Conservation (phyloP, 2,888 invertebrate species). For the Zelleria hepariella region DNA sequence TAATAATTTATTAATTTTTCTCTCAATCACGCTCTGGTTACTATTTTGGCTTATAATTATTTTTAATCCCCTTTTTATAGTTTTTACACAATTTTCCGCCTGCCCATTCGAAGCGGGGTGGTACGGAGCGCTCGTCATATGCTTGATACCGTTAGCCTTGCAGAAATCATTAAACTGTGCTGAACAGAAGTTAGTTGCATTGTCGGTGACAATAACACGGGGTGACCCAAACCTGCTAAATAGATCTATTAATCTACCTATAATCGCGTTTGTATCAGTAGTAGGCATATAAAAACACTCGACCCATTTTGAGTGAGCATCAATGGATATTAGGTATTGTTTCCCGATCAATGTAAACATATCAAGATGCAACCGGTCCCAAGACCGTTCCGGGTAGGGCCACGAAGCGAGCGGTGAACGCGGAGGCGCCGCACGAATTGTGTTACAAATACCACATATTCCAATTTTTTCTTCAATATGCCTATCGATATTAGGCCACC, state of each 20-base stretch:
- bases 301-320: constrained; percentile 10
- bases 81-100: no score
- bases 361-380: no score
- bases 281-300: constrained; percentile 12
- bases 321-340: constrained; percentile 11
- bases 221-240: constrained; percentile 11
- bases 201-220: constrained; percentile 13
- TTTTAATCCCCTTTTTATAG: constrained; percentile 14
- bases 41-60: constrained; percentile 2
- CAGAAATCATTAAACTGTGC: constrained; percentile 10
- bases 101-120: no score
- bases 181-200: constrained; percentile 12
- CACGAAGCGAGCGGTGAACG: no score
- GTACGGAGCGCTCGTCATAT: no score
- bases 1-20: constrained; percentile 11
- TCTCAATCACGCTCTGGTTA: neutral
- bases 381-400: no score
- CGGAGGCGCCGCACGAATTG: no score
- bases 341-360: no score
- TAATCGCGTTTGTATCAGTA: constrained; percentile 5
- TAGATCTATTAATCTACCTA: constrained; percentile 9
- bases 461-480: no score
- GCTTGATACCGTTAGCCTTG: constrained; percentile 10
- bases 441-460: no score
- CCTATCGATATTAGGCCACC: no score